Evolutionary conservation across 2,113 vertebrate genomes (phyloP), one percentile per base, ranked within the genome.

Genomic region (Megaleporinus macrocephalus): DNA sequence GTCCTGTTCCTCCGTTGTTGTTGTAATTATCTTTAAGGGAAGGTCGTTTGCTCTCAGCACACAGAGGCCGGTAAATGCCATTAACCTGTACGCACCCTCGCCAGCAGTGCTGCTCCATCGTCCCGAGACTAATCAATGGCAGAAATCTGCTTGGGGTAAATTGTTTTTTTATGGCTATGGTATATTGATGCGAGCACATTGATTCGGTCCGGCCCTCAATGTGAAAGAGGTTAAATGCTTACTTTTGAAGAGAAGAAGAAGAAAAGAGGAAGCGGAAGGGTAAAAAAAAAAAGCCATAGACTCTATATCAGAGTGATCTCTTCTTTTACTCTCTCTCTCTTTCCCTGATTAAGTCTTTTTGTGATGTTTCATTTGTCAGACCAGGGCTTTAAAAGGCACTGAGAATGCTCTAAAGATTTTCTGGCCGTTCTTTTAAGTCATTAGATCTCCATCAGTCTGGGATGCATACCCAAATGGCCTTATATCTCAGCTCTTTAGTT

Each of bases 91-190:
- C 65, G 24, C 63, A 71, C 71, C 7, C 61, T 55, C 27, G 24
- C 13, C 75, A 30, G 63, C 24, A 51, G 18, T 15, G 55, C 73
- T 53, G 14, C 82, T 68, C 14, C 49, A 44, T 73, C 71, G 81
- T 78, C 26, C 78, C 49, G 57, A 73, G 65, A 53, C 55, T 65
- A 84, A 84, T 82, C 84, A 80, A 86, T 85, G 79, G 33, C 33
- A 26, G 79, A 79, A 81, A 86, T 85, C 76, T 83, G 82, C 81
- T 76, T 51, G 79, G 59, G 80, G 77, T 86, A 86, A 84, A 86
- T 88, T 30, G 79, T 84, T 74, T 81, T 80, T 86, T 86, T 86
- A 84, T 86, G 79, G 82, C 68, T 86, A 68, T 84, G 76, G 75
- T 83, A 59, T 82, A 83, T 83, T 78, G 84, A 86, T 80, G 82